Evolutionary conservation across 2,113 vertebrate genomes (phyloP).

Genomic region (Epinephelus cyanopodus): DNA sequence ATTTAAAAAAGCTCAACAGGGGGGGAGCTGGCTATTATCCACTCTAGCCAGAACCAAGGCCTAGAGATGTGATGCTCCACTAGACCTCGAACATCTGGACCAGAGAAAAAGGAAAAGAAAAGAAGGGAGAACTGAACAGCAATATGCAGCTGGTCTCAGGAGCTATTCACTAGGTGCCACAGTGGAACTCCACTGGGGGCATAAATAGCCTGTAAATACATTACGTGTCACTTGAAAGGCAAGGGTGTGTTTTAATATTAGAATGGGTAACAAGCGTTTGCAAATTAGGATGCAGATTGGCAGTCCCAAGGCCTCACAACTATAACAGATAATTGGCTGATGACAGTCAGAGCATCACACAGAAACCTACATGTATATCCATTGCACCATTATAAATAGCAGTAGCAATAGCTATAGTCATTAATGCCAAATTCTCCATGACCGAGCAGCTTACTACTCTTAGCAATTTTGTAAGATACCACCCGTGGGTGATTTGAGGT

Average conservation of each 20-base stretch:
- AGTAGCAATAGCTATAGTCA: too few species aligned
- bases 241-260: conserved; percentile 18
- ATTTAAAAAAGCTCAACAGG: conserved; percentile 68
- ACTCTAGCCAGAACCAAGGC: conserved; percentile 53
- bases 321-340: conserved; percentile 2
- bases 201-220: conserved; percentile 59
- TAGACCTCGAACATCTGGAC: conserved; percentile 54
- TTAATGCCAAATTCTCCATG: background rate
- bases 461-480: too few species aligned
- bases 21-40: conserved; percentile 63
- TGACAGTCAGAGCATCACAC: conserved; percentile 8
- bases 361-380: background rate
- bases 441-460: too few species aligned
- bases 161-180: conserved; percentile 47
- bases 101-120: conserved; percentile 12
- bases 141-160: conserved; percentile 27
- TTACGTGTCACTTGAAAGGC: conserved; percentile 45
- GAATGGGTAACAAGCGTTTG: conserved; percentile 21
- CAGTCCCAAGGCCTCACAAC: background rate
- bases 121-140: background rate
- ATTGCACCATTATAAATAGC: background rate
- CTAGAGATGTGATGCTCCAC: conserved; percentile 53
- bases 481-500: too few species aligned
- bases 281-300: conserved; percentile 19
- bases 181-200: conserved; percentile 45